phyloP scores from a whole-genome alignment of 2,888 invertebrate genomes.

The Dendrolimus pini region DNA sequence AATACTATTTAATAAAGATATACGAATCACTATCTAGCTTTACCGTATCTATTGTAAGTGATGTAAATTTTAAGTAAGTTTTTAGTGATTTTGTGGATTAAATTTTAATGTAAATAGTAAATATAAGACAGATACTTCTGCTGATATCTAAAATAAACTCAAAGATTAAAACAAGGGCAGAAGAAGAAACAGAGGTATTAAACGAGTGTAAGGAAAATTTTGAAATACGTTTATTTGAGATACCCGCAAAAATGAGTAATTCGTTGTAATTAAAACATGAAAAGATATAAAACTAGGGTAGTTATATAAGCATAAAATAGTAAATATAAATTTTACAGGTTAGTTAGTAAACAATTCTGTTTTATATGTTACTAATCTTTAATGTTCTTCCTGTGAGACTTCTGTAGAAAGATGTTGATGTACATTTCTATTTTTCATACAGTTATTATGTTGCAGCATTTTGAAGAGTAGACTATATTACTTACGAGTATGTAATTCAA shows the following conservation, averaged over 20 bases:
- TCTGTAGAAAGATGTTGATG: conserved; percentile 6
- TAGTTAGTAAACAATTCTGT: conserved; percentile 57
- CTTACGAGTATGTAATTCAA: no score
- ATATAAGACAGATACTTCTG: conserved; percentile 18
- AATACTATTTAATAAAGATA: conserved; percentile 54
- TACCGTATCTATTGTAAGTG: conserved; percentile 42
- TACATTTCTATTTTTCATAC: conserved; percentile 9
- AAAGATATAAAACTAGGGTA: conserved; percentile 8
- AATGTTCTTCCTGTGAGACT: conserved; percentile 43
- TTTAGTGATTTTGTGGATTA: conserved; percentile 37
- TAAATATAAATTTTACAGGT: conserved; percentile 18
- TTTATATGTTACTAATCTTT: conserved; percentile 38
- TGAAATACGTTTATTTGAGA: conserved; percentile 4
- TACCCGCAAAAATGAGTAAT: conserved; percentile 17
- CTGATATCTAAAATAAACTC: conserved; percentile 5
- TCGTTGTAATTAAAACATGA: conserved; percentile 18
- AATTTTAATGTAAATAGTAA: conserved; percentile 53
- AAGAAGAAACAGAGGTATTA: not conserved
- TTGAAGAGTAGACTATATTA: no score
- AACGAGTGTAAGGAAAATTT: not conserved
- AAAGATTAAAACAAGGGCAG: not conserved
- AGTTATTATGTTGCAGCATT: no score
- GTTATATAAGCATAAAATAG: conserved; percentile 8
- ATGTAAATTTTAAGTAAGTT: conserved; percentile 62
- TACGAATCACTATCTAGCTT: conserved; percentile 68